Percentiles rank a stretch among this genome's conserved stretches.
Evolutionary conservation across 2,797 vertebrate species (phyloP).

Genomic region (Acropternis orthonyx): DNA sequence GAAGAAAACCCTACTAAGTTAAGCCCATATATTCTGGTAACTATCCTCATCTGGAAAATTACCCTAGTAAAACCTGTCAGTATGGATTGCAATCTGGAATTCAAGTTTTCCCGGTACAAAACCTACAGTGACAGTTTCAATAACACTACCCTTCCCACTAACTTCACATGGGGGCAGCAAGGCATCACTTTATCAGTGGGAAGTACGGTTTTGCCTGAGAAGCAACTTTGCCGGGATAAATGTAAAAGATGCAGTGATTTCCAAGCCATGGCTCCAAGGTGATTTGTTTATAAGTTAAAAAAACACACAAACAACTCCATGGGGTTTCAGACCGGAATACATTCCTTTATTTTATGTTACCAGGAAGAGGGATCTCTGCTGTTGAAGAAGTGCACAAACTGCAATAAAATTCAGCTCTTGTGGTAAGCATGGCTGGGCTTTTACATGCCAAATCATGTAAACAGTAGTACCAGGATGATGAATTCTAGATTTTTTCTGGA

Average conservation of each 20-base stretch:
- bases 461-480: neutral
- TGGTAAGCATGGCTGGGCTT: neutral
- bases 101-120: neutral
- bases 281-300: neutral
- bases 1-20: neutral
- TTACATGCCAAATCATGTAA: neutral
- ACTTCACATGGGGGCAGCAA: slow-evolving; percentile 55
- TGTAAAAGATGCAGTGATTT: neutral
- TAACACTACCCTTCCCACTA: neutral
- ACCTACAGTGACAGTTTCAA: accelerated
- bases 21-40: neutral
- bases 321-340: neutral
- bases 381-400: neutral
- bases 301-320: neutral
- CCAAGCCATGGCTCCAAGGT: neutral
- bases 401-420: neutral
- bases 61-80: neutral
- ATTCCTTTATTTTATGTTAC: neutral
- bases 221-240: neutral
- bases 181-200: neutral
- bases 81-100: neutral
- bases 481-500: neutral
- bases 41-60: neutral
- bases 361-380: neutral
- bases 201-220: neutral